These are phyloP conservation scores for Dolichoris vasculosae DNA, from an alignment of 1,140 invertebrate species.

Conservation along the genomic window DNA sequence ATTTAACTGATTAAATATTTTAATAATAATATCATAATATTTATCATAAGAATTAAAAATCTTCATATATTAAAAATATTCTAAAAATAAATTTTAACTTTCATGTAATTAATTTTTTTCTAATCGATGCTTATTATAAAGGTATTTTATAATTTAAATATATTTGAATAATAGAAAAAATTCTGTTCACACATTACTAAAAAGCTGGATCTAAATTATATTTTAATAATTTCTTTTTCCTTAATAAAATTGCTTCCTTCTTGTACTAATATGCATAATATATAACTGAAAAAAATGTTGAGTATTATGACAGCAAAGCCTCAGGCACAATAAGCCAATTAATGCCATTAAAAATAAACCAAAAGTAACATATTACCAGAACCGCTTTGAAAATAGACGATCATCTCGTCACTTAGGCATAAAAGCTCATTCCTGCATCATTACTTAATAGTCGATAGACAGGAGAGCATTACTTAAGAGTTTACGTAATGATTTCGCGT, in stretches of 20 bases:
- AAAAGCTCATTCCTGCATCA: neutral
- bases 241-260: slow-evolving; percentile 19
- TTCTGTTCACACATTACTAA: neutral
- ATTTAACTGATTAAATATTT: too few species aligned
- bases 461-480: slow-evolving; percentile 7
- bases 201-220: neutral
- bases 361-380: neutral
- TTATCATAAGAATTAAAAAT: too few species aligned
- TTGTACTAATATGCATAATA: neutral
- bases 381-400: neutral
- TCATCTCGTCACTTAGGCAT: neutral
- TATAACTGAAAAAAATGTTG: neutral
- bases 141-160: neutral
- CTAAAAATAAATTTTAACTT: neutral
- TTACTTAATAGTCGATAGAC: slow-evolving; percentile 27
- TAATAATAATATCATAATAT: too few species aligned
- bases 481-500: slow-evolving; percentile 17
- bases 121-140: neutral
- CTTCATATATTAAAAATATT: neutral
- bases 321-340: slow-evolving; percentile 11
- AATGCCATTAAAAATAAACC: slow-evolving; percentile 8
- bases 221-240: slow-evolving; percentile 1
- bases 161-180: neutral
- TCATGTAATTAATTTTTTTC: neutral
- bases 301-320: neutral